Conservation (phyloP, 2,888 invertebrate species). For the Apeira syringaria region DNA sequence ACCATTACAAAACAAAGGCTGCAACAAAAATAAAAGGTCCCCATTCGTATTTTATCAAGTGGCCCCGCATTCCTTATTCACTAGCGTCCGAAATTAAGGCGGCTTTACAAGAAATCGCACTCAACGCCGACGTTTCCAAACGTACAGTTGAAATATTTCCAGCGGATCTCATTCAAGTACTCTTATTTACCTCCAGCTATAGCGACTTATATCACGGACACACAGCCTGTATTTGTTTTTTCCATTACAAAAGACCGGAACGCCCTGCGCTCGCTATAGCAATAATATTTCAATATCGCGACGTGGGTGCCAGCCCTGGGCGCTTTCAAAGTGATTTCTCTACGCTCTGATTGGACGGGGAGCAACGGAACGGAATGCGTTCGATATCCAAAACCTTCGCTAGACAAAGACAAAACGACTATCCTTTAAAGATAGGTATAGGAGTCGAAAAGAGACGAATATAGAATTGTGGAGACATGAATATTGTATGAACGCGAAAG, state of each 20-base stretch:
- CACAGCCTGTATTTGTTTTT: constrained; percentile 70
- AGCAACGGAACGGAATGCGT: constrained; percentile 38
- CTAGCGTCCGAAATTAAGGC: constrained; percentile 69
- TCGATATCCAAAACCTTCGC: constrained; percentile 54
- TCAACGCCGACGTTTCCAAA: constrained; percentile 53
- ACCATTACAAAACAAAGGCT: constrained; percentile 7
- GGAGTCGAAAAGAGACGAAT: constrained; percentile 48
- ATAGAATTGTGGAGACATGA: constrained; percentile 53
- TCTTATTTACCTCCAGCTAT: constrained; percentile 61
- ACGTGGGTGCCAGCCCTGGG: constrained; percentile 60
- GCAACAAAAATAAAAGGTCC: constrained; percentile 34
- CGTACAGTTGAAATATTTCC: constrained; percentile 66
- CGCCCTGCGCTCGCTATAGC: constrained; percentile 66
- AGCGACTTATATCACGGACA: constrained; percentile 39
- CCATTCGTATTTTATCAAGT: constrained; percentile 43
- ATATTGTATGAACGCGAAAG: constrained; percentile 76
- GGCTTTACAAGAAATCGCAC: constrained; percentile 79
- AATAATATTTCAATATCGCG: constrained; percentile 79
- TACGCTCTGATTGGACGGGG: constrained; percentile 59
- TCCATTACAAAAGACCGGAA: constrained; percentile 75
- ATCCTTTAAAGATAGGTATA: background rate
- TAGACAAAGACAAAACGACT: constrained; percentile 44
- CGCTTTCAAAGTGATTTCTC: constrained; percentile 67
- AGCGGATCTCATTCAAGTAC: constrained; percentile 59
- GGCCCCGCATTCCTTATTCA: constrained; percentile 76